Conservation (phyloP, 2,113 vertebrate genomes). For the Calypte anna region DNA sequence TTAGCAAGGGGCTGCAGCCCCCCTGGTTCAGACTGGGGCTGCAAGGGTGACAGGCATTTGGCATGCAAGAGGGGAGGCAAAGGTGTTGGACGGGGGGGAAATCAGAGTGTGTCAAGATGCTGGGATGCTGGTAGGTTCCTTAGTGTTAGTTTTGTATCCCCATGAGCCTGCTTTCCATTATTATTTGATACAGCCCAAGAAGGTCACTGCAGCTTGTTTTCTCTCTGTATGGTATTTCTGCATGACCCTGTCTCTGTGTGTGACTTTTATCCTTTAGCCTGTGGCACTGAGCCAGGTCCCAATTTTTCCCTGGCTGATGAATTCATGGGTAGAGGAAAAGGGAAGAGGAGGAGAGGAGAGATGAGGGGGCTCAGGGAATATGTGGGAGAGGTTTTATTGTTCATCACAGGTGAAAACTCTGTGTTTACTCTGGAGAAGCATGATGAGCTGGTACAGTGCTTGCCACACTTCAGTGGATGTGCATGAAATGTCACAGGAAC, state of each 20-base stretch:
- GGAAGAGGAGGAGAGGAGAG: fast-evolving
- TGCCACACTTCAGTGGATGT: neutral
- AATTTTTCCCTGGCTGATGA: neutral
- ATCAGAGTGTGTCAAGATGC: neutral
- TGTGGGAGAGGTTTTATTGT: neutral
- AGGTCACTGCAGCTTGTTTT: slow-evolving; percentile 44
- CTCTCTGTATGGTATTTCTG: slow-evolving; percentile 26
- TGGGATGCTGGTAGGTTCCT: neutral
- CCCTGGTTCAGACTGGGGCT: neutral
- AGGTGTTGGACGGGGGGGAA: neutral
- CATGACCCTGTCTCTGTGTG: neutral
- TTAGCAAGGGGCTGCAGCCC: neutral
- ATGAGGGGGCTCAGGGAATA: neutral
- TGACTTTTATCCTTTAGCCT: slow-evolving; percentile 10
- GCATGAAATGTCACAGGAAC: neutral
- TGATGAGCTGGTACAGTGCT: neutral
- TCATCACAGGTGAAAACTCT: neutral
- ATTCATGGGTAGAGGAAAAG: neutral
- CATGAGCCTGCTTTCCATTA: neutral
- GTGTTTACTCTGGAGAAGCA: neutral
- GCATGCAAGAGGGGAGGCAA: fast-evolving
- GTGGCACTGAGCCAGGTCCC: neutral
- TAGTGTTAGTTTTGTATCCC: slow-evolving; percentile 18
- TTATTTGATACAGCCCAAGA: neutral
- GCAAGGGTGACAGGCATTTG: neutral